Conservation (phyloP, 2,888 invertebrate species). For the Epinotia brunnichana region DNA sequence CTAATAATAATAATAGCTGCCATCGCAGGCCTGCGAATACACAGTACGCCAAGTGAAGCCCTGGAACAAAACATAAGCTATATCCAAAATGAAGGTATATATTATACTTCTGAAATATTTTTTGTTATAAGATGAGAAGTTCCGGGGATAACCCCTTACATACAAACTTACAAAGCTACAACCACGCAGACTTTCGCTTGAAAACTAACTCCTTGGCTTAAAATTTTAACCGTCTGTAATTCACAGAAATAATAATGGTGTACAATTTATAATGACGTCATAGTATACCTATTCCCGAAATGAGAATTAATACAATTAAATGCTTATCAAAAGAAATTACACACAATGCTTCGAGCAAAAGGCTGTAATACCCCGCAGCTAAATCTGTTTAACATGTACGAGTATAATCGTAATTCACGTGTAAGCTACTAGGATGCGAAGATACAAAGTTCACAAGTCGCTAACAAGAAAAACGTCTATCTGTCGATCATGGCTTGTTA, state of each 20-base stretch:
- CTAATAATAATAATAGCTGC: too few relatives aligned
- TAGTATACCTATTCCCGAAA: neutral
- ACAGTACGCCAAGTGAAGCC: too few relatives aligned
- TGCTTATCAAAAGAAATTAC: too few relatives aligned
- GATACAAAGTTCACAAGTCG: conserved; percentile 40
- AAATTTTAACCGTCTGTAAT: neutral
- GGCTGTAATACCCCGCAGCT: neutral
- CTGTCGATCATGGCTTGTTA: conserved; percentile 56
- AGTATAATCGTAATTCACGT: conserved; percentile 2
- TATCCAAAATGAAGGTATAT: too few relatives aligned
- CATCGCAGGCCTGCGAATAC: too few relatives aligned
- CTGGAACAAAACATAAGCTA: too few relatives aligned
- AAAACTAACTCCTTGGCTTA: neutral
- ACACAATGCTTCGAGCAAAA: neutral
- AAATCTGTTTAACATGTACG: neutral
- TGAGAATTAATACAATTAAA: neutral
- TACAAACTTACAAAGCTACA: too few relatives aligned
- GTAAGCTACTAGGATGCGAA: conserved; percentile 29
- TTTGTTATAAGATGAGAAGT: too few relatives aligned
- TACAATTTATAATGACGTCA: neutral
- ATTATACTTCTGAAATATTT: too few relatives aligned
- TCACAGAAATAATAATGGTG: too few relatives aligned
- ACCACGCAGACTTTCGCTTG: too few relatives aligned
- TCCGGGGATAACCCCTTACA: too few relatives aligned
- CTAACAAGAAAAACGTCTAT: conserved; percentile 48